Evolutionary conservation across 2,888 invertebrate species (phyloP).

Genomic region (Charanyca ferruginea): DNA sequence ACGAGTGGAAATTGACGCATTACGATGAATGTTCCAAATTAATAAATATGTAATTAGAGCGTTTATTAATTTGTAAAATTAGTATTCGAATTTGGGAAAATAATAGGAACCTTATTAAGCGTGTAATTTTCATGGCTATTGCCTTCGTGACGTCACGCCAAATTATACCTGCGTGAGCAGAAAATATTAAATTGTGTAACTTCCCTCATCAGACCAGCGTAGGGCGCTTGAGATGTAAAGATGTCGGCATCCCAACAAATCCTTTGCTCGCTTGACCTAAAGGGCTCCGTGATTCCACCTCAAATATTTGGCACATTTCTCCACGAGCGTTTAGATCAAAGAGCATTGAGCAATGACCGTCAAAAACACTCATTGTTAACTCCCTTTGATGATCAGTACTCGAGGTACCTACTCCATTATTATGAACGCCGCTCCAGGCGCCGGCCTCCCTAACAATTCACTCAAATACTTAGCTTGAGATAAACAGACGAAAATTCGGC

Average conservation of each 20-base stretch:
- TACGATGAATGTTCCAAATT: constrained; percentile 55
- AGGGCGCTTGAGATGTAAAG: constrained; percentile 42
- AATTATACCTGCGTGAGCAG: constrained; percentile 14
- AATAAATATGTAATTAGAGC: constrained; percentile 48
- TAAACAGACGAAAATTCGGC: constrained; percentile 62
- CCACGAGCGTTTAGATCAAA: constrained; percentile 77
- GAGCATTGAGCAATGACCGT: constrained; percentile 78
- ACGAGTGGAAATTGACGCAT: constrained; percentile 57
- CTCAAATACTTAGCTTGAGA: constrained; percentile 65
- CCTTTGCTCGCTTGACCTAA: constrained; percentile 58
- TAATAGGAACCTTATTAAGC: constrained; percentile 1
- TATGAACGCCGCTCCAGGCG: constrained; percentile 71
- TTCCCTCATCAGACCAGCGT: constrained; percentile 22
- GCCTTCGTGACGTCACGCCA: constrained; percentile 31
- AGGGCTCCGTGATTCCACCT: constrained; percentile 66
- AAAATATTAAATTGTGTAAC: constrained; percentile 46
- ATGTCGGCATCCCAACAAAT: constrained; percentile 45
- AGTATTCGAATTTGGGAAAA: constrained; percentile 33
- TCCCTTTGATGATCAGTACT: constrained; percentile 80
- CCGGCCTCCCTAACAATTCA: constrained; percentile 69
- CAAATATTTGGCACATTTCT: constrained; percentile 77
- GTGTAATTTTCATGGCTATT: constrained; percentile 7
- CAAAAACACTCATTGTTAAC: constrained; percentile 79
- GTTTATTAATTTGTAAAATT: constrained; percentile 34
- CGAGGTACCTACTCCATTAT: constrained; percentile 70